A percentile compares a stretch with the other conserved stretches of the same genome.
Evolutionary conservation across 2,888 invertebrate genomes (phyloP).

Genomic region (Neelides folsomi): DNA sequence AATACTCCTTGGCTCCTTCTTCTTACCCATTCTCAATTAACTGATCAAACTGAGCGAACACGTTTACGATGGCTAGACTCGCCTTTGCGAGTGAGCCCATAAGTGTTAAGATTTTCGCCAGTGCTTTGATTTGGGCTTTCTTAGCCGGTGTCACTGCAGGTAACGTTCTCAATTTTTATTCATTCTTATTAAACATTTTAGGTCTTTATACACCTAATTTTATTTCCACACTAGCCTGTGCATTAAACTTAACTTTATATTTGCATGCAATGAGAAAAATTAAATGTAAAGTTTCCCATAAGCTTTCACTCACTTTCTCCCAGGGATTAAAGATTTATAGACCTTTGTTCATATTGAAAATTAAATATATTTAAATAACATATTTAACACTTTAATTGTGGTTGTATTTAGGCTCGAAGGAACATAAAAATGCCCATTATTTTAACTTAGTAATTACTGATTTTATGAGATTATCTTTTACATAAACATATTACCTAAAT

Average conservation of each 20-base stretch:
- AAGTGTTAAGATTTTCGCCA: slow-evolving; percentile 7
- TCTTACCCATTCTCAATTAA: slow-evolving; percentile 3
- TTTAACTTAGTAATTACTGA: no score
- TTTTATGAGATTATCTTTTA: no score
- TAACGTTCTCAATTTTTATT: background rate
- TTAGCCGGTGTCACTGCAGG: slow-evolving; percentile 8
- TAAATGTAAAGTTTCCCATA: background rate
- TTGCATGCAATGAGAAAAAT: background rate
- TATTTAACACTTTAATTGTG: no score
- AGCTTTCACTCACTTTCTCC: background rate
- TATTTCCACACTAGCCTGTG: background rate
- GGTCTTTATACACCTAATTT: no score
- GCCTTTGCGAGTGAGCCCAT: slow-evolving; percentile 23
- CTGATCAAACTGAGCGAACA: slow-evolving; percentile 1
- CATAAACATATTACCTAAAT: no score
- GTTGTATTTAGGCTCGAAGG: no score
- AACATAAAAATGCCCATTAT: no score
- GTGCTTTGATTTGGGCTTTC: slow-evolving; percentile 8
- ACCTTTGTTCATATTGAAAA: no score
- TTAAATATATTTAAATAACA: no score
- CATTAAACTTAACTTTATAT: background rate
- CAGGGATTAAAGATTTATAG: no score
- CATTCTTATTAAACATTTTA: no score
- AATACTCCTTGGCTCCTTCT: slow-evolving; percentile 4
- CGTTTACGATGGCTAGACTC: slow-evolving; percentile 27